Evolutionary conservation across 1,140 invertebrate genomes (phyloP), one percentile per base, ranked within the genome.

Genomic region (Micrasema longulum): DNA sequence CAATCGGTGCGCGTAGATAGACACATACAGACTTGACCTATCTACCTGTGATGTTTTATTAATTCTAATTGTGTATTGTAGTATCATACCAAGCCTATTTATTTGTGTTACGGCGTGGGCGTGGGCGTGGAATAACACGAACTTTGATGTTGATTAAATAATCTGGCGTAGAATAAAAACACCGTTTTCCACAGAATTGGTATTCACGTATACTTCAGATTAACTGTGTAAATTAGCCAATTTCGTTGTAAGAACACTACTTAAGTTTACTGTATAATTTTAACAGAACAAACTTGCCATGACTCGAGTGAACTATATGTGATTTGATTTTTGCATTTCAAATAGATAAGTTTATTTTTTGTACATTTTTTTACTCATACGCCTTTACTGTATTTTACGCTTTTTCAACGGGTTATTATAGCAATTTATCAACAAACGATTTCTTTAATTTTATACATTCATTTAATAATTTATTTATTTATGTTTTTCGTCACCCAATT

Each of bases 41-140:
- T 52, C 64, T 52, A 66, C 23, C 45, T 48, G 60, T 64, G 60
- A 64, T 60, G 55, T 66, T 64, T n/a, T 38, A n/a, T n/a, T n/a
- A n/a, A n/a, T 63, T 14, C 50, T 31, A 35, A 48, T 36, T 50
- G 20, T 65, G 26, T 48, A 48, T 26, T 65, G 20, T 26, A 31
- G 35, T 50, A 18, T 66, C 18, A 0, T 48, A 52, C 35, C 38
- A 47, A 36, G 2, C 16, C 36, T 50, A 66, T 66, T 38, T 50
- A 66, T 66, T 66, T 35, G 52, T 55, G 52, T 55, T 14, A 43
- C 43, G 12, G 36, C 10, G 20, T 7, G 26, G 26, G 26, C 7
- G 26, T 7, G 7, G 26, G 26, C 7, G 26, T 31, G 7, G 26
- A 4, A 31, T 31, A 31, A 7, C 26, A 31, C 26, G 2, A 31